These are phyloP conservation scores for Heteronetta atricapilla DNA, from an alignment of 2,113 vertebrate species.

Conservation along the genomic window DNA sequence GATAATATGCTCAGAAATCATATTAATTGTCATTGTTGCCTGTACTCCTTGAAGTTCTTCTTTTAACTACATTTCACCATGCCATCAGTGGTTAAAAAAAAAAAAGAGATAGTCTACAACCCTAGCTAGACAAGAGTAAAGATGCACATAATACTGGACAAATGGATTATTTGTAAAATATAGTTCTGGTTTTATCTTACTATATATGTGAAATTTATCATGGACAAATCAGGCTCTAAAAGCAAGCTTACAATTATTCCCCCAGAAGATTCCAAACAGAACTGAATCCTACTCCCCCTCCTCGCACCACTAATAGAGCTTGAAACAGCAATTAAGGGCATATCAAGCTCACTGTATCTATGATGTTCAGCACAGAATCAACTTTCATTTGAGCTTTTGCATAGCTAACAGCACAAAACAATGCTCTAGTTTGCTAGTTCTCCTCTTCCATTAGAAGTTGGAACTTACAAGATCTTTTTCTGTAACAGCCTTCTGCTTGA, in stretches of 20 bases:
- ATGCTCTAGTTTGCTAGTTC: background rate
- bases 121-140: background rate
- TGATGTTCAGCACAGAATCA: background rate
- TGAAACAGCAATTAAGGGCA: background rate
- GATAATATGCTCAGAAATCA: background rate
- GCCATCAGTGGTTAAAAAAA: background rate
- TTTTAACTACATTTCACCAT: background rate
- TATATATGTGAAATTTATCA: background rate
- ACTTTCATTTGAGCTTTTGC: background rate
- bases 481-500: constrained; percentile 86
- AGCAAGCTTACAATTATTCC: background rate
- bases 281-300: background rate
- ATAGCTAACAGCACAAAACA: background rate
- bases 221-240: background rate
- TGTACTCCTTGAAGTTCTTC: background rate
- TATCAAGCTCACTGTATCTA: background rate
- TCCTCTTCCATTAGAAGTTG: background rate
- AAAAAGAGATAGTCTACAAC: background rate
- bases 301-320: accelerated
- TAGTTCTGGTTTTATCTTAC: background rate
- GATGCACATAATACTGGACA: background rate
- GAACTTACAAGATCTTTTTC: constrained; percentile 90
- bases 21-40: background rate
- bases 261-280: background rate
- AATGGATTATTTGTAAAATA: background rate